Percentiles rank a stretch among this genome's conserved stretches.
Conservation (phyloP, 2,888 invertebrate genomes). For the Thyatira batis region DNA sequence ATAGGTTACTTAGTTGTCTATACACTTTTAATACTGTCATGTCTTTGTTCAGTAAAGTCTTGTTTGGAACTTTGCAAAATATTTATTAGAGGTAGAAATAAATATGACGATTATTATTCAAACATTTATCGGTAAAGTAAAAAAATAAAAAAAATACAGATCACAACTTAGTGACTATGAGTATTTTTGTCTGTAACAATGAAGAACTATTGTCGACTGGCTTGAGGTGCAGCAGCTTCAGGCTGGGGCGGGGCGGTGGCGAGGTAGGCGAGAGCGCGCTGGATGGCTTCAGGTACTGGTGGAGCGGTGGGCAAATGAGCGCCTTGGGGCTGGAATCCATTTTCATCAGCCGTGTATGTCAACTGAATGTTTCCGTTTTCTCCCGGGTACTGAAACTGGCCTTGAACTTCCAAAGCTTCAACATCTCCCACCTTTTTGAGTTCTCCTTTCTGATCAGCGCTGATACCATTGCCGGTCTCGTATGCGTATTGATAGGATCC, state of each 20-base stretch:
- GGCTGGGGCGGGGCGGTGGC: slow-evolving; percentile 82
- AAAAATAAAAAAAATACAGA: slow-evolving; percentile 48
- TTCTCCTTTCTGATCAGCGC: slow-evolving; percentile 82
- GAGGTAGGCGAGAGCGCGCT: slow-evolving; percentile 85
- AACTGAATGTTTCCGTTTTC: slow-evolving; percentile 85
- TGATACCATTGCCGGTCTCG: slow-evolving; percentile 86
- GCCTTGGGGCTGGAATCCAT: slow-evolving; percentile 86
- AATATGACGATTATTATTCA: slow-evolving; percentile 8
- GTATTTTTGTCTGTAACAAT: slow-evolving; percentile 41
- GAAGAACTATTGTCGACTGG: slow-evolving; percentile 41
- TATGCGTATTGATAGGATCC: slow-evolving; percentile 84
- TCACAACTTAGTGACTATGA: slow-evolving; percentile 44
- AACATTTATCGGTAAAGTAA: slow-evolving; percentile 34
- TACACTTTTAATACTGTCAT: too few species aligned
- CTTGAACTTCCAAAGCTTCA: slow-evolving; percentile 82
- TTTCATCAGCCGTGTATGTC: slow-evolving; percentile 87
- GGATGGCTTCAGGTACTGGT: slow-evolving; percentile 87
- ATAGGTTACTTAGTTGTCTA: too few species aligned
- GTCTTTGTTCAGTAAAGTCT: too few species aligned
- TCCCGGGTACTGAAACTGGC: slow-evolving; percentile 85
- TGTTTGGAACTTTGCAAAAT: too few species aligned
- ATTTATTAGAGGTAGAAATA: slow-evolving; percentile 7
- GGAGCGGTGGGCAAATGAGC: slow-evolving; percentile 85
- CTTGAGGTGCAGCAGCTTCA: slow-evolving; percentile 19
- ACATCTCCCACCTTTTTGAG: slow-evolving; percentile 82